phyloP scores from a whole-genome alignment of 2,888 invertebrate species.

The Monochamus alternatus region DNA sequence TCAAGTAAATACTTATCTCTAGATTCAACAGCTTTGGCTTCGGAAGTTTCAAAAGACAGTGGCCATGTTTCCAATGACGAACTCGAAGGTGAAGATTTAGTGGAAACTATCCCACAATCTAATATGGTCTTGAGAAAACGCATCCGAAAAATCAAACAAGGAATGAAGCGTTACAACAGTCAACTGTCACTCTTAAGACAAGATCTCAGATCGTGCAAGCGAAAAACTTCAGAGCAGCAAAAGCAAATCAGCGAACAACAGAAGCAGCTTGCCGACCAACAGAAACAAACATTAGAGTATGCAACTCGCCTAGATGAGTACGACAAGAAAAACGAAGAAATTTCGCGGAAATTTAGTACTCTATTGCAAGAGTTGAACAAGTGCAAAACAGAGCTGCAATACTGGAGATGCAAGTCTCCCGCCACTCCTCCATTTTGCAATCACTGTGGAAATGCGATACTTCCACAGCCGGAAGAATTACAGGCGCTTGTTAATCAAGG shows the following conservation, averaged over 20 bases:
- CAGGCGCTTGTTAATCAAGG: constrained; percentile 66
- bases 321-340: constrained; percentile 93
- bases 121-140: constrained; percentile 90
- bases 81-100: constrained; percentile 70
- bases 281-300: constrained; percentile 85
- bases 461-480: constrained; percentile 75
- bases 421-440: constrained; percentile 80
- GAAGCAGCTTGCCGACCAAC: constrained; percentile 81
- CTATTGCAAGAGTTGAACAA: constrained; percentile 91
- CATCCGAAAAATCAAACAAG: constrained; percentile 90
- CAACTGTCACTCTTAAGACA: constrained; percentile 85
- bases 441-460: constrained; percentile 80
- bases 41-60: constrained; percentile 72
- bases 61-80: constrained; percentile 72
- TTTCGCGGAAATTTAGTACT: constrained; percentile 90
- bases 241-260: constrained; percentile 87
- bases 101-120: constrained; percentile 82
- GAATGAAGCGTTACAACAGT: constrained; percentile 91
- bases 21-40: constrained; percentile 76
- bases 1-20: constrained; percentile 74
- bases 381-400: constrained; percentile 92
- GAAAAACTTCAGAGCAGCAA: constrained; percentile 88
- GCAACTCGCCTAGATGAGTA: constrained; percentile 90
- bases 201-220: constrained; percentile 85
- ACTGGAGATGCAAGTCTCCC: constrained; percentile 92